Conservation (phyloP, 2,113 vertebrate species). For the Poecile atricapillus region DNA sequence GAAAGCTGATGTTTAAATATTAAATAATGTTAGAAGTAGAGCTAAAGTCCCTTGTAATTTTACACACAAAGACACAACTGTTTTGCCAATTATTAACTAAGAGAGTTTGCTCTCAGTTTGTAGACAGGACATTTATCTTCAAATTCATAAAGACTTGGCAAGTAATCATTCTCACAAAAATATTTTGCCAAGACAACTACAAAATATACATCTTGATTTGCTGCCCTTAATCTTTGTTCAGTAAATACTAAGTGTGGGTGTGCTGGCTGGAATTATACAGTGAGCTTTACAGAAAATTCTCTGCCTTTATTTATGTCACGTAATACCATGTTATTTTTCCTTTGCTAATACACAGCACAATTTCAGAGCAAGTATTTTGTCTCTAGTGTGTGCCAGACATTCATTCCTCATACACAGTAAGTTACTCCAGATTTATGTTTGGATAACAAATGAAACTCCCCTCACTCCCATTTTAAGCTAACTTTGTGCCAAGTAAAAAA, state of each 20-base stretch:
- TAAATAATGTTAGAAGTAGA: background rate
- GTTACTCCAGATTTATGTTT: constrained; percentile 53
- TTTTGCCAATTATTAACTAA: constrained; percentile 42
- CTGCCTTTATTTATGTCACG: constrained; percentile 48
- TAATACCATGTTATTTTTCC: constrained; percentile 46
- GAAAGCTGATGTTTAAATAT: background rate
- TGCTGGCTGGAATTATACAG: constrained; percentile 43
- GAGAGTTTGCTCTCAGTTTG: background rate
- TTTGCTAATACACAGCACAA: constrained; percentile 47
- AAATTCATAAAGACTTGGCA: constrained; percentile 48
- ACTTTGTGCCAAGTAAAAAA: constrained; percentile 33
- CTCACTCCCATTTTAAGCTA: constrained; percentile 34
- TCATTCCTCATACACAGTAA: constrained; percentile 41
- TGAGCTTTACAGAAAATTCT: constrained; percentile 24
- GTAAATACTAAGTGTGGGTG: constrained; percentile 51
- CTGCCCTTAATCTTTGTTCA: constrained; percentile 52
- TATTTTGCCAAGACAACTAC: constrained; percentile 23
- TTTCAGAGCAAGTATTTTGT: constrained; percentile 23
- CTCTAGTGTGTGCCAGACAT: constrained; percentile 23
- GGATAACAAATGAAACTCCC: constrained; percentile 44
- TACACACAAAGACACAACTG: background rate
- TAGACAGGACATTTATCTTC: constrained; percentile 41
- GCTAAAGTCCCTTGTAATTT: background rate
- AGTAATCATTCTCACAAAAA: constrained; percentile 36
- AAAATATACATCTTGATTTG: constrained; percentile 47